A percentile compares a stretch with the other conserved stretches of the same genome.
Conservation (phyloP, 2,888 invertebrate species). For the Stenurella melanura region DNA sequence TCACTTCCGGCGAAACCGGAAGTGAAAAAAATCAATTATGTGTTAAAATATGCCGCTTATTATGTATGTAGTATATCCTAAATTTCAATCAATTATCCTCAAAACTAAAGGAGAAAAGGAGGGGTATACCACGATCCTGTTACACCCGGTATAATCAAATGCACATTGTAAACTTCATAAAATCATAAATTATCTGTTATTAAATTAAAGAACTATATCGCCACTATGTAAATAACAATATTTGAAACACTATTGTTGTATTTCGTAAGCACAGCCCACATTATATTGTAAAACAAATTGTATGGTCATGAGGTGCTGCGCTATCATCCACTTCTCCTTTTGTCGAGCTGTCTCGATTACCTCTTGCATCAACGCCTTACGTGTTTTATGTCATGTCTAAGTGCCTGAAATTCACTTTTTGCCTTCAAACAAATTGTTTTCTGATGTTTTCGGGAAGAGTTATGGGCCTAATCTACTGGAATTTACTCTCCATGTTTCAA, state of each 20-base stretch:
- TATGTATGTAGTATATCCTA: no score
- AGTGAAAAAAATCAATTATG: no score
- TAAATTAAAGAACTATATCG: no score
- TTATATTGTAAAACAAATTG: neutral
- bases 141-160: no score
- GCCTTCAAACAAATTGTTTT: conserved; percentile 58
- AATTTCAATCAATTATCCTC: no score
- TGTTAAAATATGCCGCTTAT: no score
- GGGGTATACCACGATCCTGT: no score
- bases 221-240: no score
- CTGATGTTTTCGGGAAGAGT: conserved; percentile 55
- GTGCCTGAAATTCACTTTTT: conserved; percentile 55
- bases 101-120: no score
- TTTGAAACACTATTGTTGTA: neutral
- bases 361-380: conserved; percentile 43
- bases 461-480: conserved; percentile 51
- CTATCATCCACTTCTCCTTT: conserved; percentile 6
- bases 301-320: conserved; percentile 3
- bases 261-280: neutral
- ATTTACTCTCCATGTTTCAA: conserved; percentile 39
- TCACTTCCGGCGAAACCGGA: no score
- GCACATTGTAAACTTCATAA: no score
- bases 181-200: no score
- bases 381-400: conserved; percentile 52
- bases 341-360: conserved; percentile 23